Base-by-base conservation (phyloP, 2,797 vertebrate genomes). In the Pseudopleuronectes americanus region DNA sequence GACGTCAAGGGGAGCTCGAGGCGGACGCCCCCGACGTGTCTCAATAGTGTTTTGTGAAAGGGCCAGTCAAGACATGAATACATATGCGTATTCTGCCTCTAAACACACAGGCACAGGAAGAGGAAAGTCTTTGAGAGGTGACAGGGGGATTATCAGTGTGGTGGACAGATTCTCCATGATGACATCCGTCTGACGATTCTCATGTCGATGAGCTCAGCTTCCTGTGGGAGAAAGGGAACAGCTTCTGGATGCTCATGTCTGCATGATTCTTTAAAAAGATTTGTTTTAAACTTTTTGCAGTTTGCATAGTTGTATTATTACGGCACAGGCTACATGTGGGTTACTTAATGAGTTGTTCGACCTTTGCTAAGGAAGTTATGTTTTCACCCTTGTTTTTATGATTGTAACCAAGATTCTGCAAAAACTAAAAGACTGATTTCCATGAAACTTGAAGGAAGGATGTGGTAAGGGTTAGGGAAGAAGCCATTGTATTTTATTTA, bases 151-250 rank as follows among this genome's bases (percentile, higher is more conserved):
- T 64, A 77, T 81, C 80, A 77, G 65, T 70, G 71, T 23, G 3
- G 47, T 55, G 64, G 71, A 74, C 77, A 21, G 13, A 74, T 76
- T 86, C 66, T 65, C 79, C 48, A 63, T 87, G 81, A 90, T 84
- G 83, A 90, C 74, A 87, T 54, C 76, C 79, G 77, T 85, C 75
- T 83, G 77, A 86, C 47, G 22, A 56, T 72, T 81, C 79, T 89
- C 77, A 64, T 81, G 82, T 74, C 84, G 88, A 90, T 90, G 87
- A 92, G 81, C 80, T 91, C 86, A 90, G 70, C 84, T 86, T 89
- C 89, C 82, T 90, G 47, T 28, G 41, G 72, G 59, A 53, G 86
- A 87, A 87, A 84, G 49, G 71, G 71, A 86, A 80, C 55, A 84
- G 64, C 84, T 76, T 77, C 56, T 65, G 43, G 51, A 59, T 47